phyloP scores from a whole-genome alignment of 2,888 invertebrate species.

The Crematogaster levior region DNA sequence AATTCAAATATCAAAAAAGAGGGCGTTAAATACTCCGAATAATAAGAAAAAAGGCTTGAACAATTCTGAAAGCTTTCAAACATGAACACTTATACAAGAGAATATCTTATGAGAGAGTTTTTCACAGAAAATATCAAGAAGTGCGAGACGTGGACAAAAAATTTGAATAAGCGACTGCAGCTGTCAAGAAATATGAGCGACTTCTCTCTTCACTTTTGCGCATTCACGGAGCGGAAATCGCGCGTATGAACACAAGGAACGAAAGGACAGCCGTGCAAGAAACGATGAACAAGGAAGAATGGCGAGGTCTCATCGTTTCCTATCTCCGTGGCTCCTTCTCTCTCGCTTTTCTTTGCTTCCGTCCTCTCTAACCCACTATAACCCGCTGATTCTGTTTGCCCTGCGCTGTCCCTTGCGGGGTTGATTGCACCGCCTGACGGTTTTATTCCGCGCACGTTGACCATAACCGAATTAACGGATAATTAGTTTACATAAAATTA shows the following conservation, averaged over 20 bases:
- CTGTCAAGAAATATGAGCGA: conserved; percentile 24
- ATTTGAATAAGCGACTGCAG: conserved; percentile 31
- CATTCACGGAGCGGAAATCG: conserved; percentile 21
- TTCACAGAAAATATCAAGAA: neutral
- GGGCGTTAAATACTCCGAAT: neutral
- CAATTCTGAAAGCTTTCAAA: neutral
- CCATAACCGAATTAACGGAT: conserved; percentile 77
- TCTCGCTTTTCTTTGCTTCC: conserved; percentile 5
- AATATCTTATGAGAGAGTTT: too few species aligned
- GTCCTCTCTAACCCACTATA: neutral
- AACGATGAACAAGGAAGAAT: neutral
- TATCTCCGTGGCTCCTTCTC: neutral
- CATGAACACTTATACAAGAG: neutral
- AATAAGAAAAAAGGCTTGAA: neutral
- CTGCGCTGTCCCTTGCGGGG: conserved; percentile 65
- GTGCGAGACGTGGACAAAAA: neutral
- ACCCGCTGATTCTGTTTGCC: conserved; percentile 72
- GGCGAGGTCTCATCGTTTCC: neutral
- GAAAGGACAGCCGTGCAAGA: conserved; percentile 1
- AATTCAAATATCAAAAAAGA: neutral
- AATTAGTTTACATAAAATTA: conserved; percentile 81
- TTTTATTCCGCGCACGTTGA: conserved; percentile 71
- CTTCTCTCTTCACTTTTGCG: neutral
- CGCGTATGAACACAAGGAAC: neutral
- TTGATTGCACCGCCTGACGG: conserved; percentile 72